Evolutionary conservation across 1,140 invertebrate genomes (phyloP).

Genomic region (Leptinotarsa texana): DNA sequence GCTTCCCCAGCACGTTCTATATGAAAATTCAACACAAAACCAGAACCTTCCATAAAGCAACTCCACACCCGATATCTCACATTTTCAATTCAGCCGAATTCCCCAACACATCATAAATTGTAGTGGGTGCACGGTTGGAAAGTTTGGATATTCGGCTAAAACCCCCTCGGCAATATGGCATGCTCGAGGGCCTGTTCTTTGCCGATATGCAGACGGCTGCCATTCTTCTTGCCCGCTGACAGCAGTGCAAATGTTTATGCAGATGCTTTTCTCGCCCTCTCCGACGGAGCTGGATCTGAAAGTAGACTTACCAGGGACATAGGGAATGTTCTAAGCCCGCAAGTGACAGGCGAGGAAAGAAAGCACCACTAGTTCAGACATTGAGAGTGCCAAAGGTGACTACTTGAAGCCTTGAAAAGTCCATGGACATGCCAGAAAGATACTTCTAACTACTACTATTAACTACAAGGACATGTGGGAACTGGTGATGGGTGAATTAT

Average conservation of each 20-base stretch:
- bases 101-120: slow-evolving; percentile 1
- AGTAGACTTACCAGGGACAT: not conserved
- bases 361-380: too few species aligned
- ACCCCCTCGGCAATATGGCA: slow-evolving; percentile 20
- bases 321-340: not conserved
- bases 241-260: slow-evolving; percentile 49
- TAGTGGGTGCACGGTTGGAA: slow-evolving; percentile 13
- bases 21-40: too few species aligned
- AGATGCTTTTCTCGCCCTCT: slow-evolving; percentile 33
- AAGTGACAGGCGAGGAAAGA: too few species aligned
- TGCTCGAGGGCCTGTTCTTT: slow-evolving; percentile 29
- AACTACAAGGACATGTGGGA: too few species aligned
- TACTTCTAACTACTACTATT: too few species aligned
- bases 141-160: slow-evolving; percentile 2
- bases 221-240: slow-evolving; percentile 46
- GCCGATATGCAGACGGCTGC: slow-evolving; percentile 27
- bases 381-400: too few species aligned
- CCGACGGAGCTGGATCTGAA: not conserved
- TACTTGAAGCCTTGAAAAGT: too few species aligned
- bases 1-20: too few species aligned
- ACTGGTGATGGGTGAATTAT: too few species aligned
- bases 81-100: not conserved
- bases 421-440: too few species aligned
- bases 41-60: too few species aligned
- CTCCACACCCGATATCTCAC: not conserved